These are phyloP conservation scores for Mesochorus sp. DNA, from an alignment of 2,888 invertebrate species.

Conservation along the genomic window DNA sequence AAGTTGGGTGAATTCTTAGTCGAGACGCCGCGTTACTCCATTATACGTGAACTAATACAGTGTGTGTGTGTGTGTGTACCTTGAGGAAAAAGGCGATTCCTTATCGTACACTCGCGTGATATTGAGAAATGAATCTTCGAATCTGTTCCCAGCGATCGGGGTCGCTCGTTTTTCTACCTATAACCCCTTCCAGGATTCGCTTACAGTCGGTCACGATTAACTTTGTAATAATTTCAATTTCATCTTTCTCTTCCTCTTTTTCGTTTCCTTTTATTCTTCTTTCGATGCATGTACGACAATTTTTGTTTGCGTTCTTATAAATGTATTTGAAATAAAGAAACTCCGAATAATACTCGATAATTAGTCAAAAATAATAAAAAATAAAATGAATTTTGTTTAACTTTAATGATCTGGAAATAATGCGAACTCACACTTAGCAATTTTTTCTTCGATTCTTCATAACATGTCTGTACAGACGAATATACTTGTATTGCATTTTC, in stretches of 20 bases:
- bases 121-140: conserved; percentile 58
- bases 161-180: conserved; percentile 47
- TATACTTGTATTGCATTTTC: neutral
- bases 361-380: no score
- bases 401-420: no score
- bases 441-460: no score
- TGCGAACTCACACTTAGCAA: no score
- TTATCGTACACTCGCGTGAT: conserved; percentile 62
- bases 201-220: conserved; percentile 54
- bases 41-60: neutral
- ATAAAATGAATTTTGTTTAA: no score
- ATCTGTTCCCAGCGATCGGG: conserved; percentile 56
- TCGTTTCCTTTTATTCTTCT: conserved; percentile 27
- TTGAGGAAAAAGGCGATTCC: conserved; percentile 42
- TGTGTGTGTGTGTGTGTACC: neutral
- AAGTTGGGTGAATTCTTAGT: no score
- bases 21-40: no score
- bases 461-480: neutral
- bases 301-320: no score
- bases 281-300: no score
- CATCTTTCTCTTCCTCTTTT: conserved; percentile 33
- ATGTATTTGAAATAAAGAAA: no score
- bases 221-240: conserved; percentile 47
- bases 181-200: conserved; percentile 39
- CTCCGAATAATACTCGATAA: no score